Evolutionary conservation across 2,113 vertebrate species (phyloP).

Genomic region (Forbesichthys papilliferus): DNA sequence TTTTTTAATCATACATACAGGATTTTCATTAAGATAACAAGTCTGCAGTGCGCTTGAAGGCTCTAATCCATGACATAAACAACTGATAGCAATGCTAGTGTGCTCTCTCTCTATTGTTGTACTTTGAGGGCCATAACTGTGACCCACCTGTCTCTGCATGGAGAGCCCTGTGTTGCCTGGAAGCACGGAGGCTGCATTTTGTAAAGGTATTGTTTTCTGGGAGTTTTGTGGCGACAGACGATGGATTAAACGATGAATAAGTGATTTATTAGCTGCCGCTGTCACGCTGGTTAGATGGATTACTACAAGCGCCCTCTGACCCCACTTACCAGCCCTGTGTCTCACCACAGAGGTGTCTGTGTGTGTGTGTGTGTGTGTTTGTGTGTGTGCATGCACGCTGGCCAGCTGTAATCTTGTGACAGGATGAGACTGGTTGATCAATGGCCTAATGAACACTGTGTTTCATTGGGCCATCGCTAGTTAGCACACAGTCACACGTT

Average conservation of each 20-base stretch:
- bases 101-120: neutral
- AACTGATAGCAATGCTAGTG: neutral
- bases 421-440: constrained; percentile 82
- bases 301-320: constrained; percentile 82
- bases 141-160: constrained; percentile 32
- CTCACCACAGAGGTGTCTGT: constrained; percentile 49
- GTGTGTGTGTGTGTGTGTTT: constrained; percentile 36
- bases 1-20: too few relatives aligned
- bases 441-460: constrained; percentile 81
- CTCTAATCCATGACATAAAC: too few relatives aligned
- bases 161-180: constrained; percentile 10
- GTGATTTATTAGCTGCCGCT: constrained; percentile 85
- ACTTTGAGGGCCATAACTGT: constrained; percentile 2
- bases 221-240: constrained; percentile 72
- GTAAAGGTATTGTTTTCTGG: constrained; percentile 69
- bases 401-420: constrained; percentile 81
- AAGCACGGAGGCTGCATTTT: constrained; percentile 22
- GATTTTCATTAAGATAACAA: too few relatives aligned
- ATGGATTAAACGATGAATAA: constrained; percentile 85
- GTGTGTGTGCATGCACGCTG: constrained; percentile 63
- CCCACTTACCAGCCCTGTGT: constrained; percentile 78
- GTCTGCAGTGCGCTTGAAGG: too few relatives aligned
- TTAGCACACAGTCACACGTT: neutral
- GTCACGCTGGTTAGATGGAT: constrained; percentile 83
- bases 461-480: constrained; percentile 73